These are phyloP conservation scores for Mesitornis unicolor DNA, from an alignment of 2,113 vertebrate species.

Conservation along the genomic window DNA sequence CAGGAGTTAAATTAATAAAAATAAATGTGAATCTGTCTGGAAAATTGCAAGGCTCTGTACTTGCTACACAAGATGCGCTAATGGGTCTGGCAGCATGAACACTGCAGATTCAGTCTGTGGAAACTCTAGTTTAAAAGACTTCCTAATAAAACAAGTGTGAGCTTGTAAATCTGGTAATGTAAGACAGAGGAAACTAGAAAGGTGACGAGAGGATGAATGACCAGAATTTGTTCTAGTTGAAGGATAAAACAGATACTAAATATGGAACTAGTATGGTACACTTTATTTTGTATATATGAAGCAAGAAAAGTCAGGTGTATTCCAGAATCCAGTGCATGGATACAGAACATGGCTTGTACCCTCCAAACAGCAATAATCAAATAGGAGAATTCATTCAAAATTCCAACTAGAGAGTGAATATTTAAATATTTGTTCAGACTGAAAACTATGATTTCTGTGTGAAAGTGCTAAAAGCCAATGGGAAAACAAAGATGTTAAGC, in stretches of 20 bases:
- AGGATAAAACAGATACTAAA: neutral
- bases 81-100: neutral
- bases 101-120: neutral
- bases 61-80: neutral
- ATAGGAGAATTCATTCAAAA: neutral
- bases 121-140: neutral
- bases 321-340: neutral
- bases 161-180: conserved; percentile 2
- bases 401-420: neutral
- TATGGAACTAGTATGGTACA: neutral
- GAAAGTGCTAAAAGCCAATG: neutral
- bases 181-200: neutral
- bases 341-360: neutral
- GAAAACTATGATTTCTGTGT: neutral
- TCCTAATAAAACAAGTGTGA: neutral
- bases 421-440: neutral
- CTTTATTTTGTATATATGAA: neutral
- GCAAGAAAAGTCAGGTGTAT: neutral
- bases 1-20: neutral
- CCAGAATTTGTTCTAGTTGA: neutral
- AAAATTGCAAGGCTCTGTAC: neutral
- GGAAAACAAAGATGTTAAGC: neutral
- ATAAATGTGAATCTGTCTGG: neutral
- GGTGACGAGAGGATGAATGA: neutral
- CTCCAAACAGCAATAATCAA: neutral